phyloP scores from a whole-genome alignment of 2,113 vertebrate genomes.

The Campylomormyrus numenius region DNA sequence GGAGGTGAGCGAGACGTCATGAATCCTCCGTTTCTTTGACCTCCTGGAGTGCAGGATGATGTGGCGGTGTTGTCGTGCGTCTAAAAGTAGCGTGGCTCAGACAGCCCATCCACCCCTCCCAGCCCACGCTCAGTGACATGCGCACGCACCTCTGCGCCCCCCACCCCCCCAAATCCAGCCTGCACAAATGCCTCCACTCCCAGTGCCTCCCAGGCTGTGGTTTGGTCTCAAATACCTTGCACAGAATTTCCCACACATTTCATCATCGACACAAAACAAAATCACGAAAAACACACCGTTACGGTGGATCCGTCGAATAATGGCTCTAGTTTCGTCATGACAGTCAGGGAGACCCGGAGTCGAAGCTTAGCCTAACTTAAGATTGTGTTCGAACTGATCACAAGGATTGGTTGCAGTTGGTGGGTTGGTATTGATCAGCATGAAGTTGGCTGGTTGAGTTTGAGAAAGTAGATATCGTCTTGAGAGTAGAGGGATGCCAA shows the following conservation, averaged over 20 bases:
- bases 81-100: not conserved
- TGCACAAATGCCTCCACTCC: not conserved
- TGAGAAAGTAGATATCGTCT: not conserved
- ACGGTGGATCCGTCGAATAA: not conserved
- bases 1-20: conserved; percentile 61
- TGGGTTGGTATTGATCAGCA: not conserved
- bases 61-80: not conserved
- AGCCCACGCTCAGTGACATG: not conserved
- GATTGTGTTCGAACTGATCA: not conserved
- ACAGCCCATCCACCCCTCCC: not conserved
- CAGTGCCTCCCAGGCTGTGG: not conserved
- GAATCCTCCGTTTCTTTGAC: not conserved
- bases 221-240: not conserved
- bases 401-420: not conserved
- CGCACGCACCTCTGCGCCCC: not conserved
- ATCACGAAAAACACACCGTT: not conserved
- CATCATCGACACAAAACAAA: not conserved
- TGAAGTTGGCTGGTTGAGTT: not conserved
- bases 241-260: not conserved
- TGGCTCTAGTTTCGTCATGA: not conserved
- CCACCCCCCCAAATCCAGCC: not conserved
- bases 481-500: not conserved
- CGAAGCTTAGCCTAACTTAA: not conserved
- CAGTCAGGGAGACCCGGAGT: not conserved
- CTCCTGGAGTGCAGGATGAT: not conserved